phyloP scores from a whole-genome alignment of 1,140 invertebrate genomes.

The Bombus superbus region DNA sequence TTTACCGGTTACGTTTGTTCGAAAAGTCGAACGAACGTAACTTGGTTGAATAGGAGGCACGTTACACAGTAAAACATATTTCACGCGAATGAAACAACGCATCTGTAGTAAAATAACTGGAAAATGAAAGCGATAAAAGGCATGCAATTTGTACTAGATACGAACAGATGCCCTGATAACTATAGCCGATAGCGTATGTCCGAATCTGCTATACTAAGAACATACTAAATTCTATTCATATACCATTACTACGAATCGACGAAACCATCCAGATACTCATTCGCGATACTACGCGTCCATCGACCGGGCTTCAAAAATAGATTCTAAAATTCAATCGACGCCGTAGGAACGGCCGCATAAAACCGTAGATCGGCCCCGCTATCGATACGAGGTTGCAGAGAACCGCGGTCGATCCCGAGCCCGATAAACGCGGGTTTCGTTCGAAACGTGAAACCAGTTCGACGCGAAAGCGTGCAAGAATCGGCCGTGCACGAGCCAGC shows the following conservation, averaged over 20 bases:
- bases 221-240: not conserved
- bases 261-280: not conserved
- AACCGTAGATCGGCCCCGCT: not conserved
- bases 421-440: conserved; percentile 42
- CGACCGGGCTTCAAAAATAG: not conserved
- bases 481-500: conserved; percentile 7
- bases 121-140: too few relatives aligned
- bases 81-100: too few relatives aligned
- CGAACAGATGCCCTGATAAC: too few relatives aligned
- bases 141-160: too few relatives aligned
- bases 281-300: not conserved
- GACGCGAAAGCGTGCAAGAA: conserved; percentile 41
- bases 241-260: not conserved
- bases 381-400: conserved; percentile 5
- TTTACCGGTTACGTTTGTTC: too few relatives aligned
- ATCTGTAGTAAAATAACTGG: too few relatives aligned
- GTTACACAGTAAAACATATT: too few relatives aligned
- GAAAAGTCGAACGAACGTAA: too few relatives aligned
- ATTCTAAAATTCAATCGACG: conserved; percentile 17
- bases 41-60: too few relatives aligned
- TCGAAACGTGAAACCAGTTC: conserved; percentile 47
- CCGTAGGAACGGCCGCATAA: not conserved
- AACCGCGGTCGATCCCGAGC: not conserved
- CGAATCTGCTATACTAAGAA: not conserved
- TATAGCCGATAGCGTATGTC: too few relatives aligned